phyloP scores from a whole-genome alignment of 2,113 vertebrate genomes.

The Brienomyrus brachyistius region DNA sequence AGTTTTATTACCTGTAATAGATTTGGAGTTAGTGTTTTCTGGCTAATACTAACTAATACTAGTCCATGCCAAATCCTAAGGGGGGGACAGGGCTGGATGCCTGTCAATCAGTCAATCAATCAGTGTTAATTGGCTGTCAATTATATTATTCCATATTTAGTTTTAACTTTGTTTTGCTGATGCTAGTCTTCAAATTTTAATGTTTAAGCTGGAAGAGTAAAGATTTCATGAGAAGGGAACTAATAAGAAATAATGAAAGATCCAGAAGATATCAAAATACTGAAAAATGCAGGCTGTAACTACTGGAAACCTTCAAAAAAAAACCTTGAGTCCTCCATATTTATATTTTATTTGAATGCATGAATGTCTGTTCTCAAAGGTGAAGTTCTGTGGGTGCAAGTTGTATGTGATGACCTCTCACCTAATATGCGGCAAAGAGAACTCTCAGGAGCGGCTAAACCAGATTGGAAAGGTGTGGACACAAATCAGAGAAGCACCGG shows the following conservation, averaged over 20 bases:
- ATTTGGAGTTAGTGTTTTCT: neutral
- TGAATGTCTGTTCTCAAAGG: neutral
- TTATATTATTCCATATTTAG: neutral
- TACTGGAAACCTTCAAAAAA: neutral
- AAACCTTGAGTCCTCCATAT: neutral
- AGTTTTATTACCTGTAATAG: conserved; percentile 28
- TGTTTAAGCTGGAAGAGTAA: neutral
- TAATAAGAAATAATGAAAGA: neutral
- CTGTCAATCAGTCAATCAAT: neutral
- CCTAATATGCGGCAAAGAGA: conserved; percentile 10
- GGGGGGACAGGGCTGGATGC: neutral
- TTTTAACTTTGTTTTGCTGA: neutral
- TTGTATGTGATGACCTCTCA: neutral
- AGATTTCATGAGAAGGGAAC: neutral
- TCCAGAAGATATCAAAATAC: neutral
- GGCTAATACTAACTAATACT: neutral
- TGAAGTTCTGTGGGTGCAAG: neutral
- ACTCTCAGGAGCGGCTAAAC: conserved; percentile 57
- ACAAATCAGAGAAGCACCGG: neutral
- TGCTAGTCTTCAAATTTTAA: neutral
- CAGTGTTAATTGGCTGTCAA: neutral
- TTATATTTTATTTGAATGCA: neutral
- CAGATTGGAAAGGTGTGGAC: neutral
- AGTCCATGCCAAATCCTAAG: neutral
- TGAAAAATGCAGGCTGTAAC: neutral